Base-by-base conservation (phyloP, 2,797 vertebrate genomes). In the Onychomys torridus region DNA sequence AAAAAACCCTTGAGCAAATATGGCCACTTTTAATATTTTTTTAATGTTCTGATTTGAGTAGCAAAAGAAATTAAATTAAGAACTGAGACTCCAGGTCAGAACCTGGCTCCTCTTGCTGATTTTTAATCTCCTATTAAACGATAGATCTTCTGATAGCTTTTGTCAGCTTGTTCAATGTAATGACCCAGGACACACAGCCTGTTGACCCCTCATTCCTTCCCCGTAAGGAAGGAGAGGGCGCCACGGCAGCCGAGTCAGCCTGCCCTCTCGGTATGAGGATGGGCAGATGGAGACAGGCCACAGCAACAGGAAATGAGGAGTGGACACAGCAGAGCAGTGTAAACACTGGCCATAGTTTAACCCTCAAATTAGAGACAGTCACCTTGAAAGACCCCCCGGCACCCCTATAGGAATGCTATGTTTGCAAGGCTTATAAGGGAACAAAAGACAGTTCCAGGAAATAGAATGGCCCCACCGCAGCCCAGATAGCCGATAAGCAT, bases 121-220 rank as follows among this genome's bases (percentile, higher is more conserved):
- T 98, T 98, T 98, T 98, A 97, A 98, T 98, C 97, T 98, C 97
- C 81, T 89, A 43, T 98, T 98, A 98, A 95, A 94, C 78, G 85
- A 97, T 98, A 34, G 84, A 83, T 97, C 97, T 98, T 97, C 96
- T 97, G 98, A 98, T 97, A 97, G 98, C 94, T 98, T 97, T 98
- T 98, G 98, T 97, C 98, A 98, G 97, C 95, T 95, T 96, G 94
- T 93, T 97, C 90, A 95, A 94, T 97, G 97, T 98, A 98, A 98
- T 98, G 98, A 97, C 97, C 90, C 76, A 43, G 63, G 93, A 91
- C 71, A 7, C 3, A 27, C 12, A 57, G 88, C 81, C 91, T 0
- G 1, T 46, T 93, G 94, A 89, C 76, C 94, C 69, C 12, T 84
- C 46, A 8, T 57, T 89, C n/a, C 32, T 55, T n/a, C 73, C 21